Percentiles rank a stretch among this genome's conserved stretches.
These are phyloP conservation scores for Choloepus didactylus DNA, from an alignment of 2,797 vertebrate genomes.

Conservation along the genomic window DNA sequence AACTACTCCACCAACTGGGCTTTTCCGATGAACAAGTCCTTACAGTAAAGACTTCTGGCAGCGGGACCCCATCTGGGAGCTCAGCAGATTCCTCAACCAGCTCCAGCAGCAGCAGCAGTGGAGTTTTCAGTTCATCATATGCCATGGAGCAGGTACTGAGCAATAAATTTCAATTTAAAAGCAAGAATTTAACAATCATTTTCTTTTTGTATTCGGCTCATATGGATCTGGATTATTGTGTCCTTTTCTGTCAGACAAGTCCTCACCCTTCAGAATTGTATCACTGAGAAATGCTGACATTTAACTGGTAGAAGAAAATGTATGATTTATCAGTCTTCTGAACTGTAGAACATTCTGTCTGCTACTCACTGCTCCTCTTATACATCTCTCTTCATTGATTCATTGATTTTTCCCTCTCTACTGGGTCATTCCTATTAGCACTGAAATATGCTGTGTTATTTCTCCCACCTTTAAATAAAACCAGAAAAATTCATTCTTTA, in stretches of 20 bases:
- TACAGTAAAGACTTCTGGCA: slow-evolving; percentile 97
- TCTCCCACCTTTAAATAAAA: not conserved
- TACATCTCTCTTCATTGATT: not conserved
- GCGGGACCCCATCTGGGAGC: slow-evolving; percentile 97
- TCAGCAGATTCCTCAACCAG: slow-evolving; percentile 96
- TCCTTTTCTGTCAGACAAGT: not conserved
- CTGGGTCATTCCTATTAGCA: not conserved
- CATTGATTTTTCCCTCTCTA: not conserved
- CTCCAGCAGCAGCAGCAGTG: slow-evolving; percentile 91
- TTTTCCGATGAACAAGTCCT: slow-evolving; percentile 97
- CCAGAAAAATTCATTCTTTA: not conserved
- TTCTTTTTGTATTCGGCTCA: not conserved
- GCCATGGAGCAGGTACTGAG: slow-evolving; percentile 96
- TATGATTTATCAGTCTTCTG: not conserved
- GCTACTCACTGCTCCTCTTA: not conserved
- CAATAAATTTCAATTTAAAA: not conserved
- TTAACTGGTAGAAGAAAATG: not conserved
- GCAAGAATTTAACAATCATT: no score
- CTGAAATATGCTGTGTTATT: not conserved
- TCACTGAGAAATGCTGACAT: not conserved
- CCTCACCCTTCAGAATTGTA: not conserved
- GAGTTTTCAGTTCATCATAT: slow-evolving; percentile 96
- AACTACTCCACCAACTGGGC: slow-evolving; percentile 97
- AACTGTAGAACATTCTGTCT: not conserved
- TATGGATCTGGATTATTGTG: not conserved